Base-by-base conservation (phyloP, 2,888 invertebrate genomes). In the Pollenia angustigena region DNA sequence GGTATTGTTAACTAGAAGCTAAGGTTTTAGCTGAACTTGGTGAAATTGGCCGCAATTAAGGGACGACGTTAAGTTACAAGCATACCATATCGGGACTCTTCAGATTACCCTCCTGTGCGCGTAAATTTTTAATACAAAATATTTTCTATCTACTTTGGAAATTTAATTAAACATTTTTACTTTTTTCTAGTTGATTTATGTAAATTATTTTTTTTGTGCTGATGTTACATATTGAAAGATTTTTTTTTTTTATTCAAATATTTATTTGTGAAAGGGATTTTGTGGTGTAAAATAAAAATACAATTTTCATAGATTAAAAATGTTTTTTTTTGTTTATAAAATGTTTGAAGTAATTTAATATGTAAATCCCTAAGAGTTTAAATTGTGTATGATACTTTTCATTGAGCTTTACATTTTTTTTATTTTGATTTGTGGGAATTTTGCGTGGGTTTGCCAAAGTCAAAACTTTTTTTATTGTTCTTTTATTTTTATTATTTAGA, bases 281-380 rank as follows among this genome's bases (percentile, higher is more conserved):
- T 71, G 75, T 83, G 75, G 83, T 75, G 64, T 69, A 84, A 84
- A 84, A 81, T 76, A 80, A 78, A 86, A 82, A 82, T 80, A 75
- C 7, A 75, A 71, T 83, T 80, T 83, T 75, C 58, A 86, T 82
- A 75, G 75, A 83, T 83, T 82, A 75, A 75, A 80, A 16, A 16
- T 72, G 23, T 50, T 0, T 64, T 71, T 44, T 62, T n/a, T 72
- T 50, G 58, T 32, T n/a, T 18, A 12, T 16, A 52, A 11, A 40
- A 60, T 40, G 54, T 76, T 72, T 12, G 18, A 44, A 83, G 76
- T 87, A 81, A 87, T 87, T 84, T 78, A 87, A 81, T 84, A 87
- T 87, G 81, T 74, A 84, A 87, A 87, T 87, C 87, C 81, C 81
- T 68, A 32, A 40, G 84, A 81, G 81, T 84, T 84, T 72, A 81